Evolutionary conservation across 2,113 vertebrate species (phyloP).

Genomic region (Amphiprion percula): DNA sequence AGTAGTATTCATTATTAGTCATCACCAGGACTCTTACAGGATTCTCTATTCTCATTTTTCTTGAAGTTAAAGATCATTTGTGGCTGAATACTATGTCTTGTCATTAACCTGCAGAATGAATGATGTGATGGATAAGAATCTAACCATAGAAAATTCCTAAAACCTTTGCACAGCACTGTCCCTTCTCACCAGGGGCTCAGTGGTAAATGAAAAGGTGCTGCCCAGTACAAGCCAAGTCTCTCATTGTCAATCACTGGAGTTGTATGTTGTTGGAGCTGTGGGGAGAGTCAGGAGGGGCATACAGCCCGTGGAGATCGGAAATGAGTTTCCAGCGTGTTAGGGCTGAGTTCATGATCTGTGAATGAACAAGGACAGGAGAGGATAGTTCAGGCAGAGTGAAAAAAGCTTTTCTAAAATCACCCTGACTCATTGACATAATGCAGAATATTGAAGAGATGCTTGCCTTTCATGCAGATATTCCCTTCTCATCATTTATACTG

Average conservation of each 20-base stretch:
- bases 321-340: conserved; percentile 47
- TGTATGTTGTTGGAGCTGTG: conserved; percentile 10
- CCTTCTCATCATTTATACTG: too few species aligned
- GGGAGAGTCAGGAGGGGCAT: conserved; percentile 18
- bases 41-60: not conserved
- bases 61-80: not conserved
- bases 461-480: conserved; percentile 6
- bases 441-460: not conserved
- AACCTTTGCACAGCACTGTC: not conserved
- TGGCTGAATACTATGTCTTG: not conserved
- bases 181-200: not conserved
- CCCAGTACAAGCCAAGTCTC: not conserved
- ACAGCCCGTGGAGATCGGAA: conserved; percentile 48
- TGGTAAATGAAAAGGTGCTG: conserved; percentile 10
- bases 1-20: too few species aligned
- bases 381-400: conserved; percentile 12
- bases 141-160: not conserved
- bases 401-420: not conserved
- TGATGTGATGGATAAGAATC: not conserved
- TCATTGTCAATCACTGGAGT: conserved; percentile 22
- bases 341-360: conserved; percentile 48
- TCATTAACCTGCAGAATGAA: not conserved
- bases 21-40: too few species aligned
- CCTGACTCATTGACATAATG: not conserved
- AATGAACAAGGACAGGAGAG: conserved; percentile 29